Percentiles rank a stretch among this genome's conserved stretches.
Conservation (phyloP, 2,113 vertebrate species). For the Larimichthys polyactis region DNA sequence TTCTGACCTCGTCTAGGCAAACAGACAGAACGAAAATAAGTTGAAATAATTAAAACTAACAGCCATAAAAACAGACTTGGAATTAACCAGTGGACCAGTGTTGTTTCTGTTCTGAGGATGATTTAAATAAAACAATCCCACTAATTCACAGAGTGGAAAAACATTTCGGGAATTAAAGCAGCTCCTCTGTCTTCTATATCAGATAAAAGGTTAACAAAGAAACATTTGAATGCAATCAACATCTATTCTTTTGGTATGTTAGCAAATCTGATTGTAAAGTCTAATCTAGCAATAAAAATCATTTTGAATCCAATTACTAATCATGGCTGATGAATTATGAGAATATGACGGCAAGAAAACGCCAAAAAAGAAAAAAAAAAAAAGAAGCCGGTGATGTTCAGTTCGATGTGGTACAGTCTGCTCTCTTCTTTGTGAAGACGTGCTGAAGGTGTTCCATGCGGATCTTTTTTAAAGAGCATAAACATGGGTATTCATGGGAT, state of each 20-base stretch:
- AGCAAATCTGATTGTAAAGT: conserved; percentile 50
- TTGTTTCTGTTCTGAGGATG: neutral
- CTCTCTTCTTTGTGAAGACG: neutral
- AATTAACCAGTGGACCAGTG: neutral
- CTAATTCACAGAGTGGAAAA: neutral
- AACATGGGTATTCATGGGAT: conserved; percentile 27
- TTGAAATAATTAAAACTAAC: neutral
- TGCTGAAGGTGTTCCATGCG: conserved; percentile 12
- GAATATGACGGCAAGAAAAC: conserved; percentile 21
- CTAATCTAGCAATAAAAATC: conserved; percentile 48
- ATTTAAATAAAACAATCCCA: neutral
- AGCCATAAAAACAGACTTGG: neutral
- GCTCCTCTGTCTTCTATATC: neutral
- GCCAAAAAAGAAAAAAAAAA: neutral
- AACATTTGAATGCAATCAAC: conserved; percentile 45
- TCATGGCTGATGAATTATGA: conserved; percentile 53
- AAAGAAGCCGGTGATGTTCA: conserved; percentile 8
- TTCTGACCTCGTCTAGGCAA: no score
- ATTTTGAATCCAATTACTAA: conserved; percentile 53
- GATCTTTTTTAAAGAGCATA: conserved; percentile 26
- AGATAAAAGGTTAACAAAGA: conserved; percentile 34
- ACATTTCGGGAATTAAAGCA: conserved; percentile 16
- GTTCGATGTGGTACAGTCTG: conserved; percentile 11
- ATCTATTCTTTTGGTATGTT: conserved; percentile 39
- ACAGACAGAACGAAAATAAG: neutral